These are phyloP conservation scores for Pachymerium ferrugineum DNA, from an alignment of 2,888 invertebrate genomes.

Conservation along the genomic window DNA sequence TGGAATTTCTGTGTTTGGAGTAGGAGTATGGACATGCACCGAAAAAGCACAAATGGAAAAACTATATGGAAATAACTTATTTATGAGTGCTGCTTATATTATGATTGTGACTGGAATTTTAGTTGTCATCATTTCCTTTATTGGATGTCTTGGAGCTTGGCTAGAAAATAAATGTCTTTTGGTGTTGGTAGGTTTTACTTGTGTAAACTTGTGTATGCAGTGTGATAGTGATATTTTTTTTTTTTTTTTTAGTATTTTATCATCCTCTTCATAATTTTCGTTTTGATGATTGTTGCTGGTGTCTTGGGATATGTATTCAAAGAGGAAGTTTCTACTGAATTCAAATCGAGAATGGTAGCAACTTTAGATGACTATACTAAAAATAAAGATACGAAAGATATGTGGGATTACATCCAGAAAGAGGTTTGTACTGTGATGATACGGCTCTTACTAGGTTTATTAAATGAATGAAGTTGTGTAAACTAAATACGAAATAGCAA, in stretches of 20 bases:
- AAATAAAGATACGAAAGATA: conserved; percentile 63
- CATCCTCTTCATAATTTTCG: conserved; percentile 77
- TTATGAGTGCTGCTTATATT: conserved; percentile 77
- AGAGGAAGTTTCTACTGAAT: conserved; percentile 59
- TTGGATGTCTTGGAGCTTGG: conserved; percentile 89
- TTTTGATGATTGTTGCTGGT: conserved; percentile 83
- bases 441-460: no score
- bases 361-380: conserved; percentile 63
- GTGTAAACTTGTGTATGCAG: not conserved
- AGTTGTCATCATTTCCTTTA: conserved; percentile 74
- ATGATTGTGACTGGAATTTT: conserved; percentile 74
- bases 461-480: no score
- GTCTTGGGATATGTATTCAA: conserved; percentile 86
- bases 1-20: conserved; percentile 66
- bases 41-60: conserved; percentile 79
- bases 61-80: conserved; percentile 77
- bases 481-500: no score
- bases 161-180: conserved; percentile 91
- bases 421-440: no score
- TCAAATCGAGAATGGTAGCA: conserved; percentile 68
- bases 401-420: no score
- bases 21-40: conserved; percentile 78
- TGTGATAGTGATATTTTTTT: not conserved
- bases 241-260: conserved; percentile 73
- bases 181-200: conserved; percentile 63